A percentile compares a stretch with the other conserved stretches of the same genome.
Conservation (phyloP, 2,113 vertebrate genomes). For the Paedocypris sp. region DNA sequence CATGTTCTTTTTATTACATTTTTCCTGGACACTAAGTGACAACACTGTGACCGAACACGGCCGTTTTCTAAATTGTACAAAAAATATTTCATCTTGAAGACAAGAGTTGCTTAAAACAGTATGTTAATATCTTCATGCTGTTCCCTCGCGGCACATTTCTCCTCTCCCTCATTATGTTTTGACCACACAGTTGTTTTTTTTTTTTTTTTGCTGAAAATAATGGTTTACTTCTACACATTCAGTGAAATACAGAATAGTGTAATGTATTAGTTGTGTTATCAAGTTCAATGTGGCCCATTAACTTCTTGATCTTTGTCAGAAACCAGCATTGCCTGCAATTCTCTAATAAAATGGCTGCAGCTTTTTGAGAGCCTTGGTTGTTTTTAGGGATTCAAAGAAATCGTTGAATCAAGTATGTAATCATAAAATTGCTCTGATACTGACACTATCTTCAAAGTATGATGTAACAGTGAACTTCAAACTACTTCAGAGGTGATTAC, state of each 20-base stretch:
- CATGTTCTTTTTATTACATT: too few relatives aligned
- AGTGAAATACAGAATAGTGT: slow-evolving; percentile 15
- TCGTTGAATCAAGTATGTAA: too few relatives aligned
- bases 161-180: slow-evolving; percentile 33
- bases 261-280: slow-evolving; percentile 38
- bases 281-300: slow-evolving; percentile 34
- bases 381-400: not conserved
- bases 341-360: not conserved
- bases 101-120: not conserved
- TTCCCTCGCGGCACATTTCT: slow-evolving; percentile 21
- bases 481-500: too few relatives aligned
- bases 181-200: slow-evolving; percentile 32
- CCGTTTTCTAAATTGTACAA: too few relatives aligned
- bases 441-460: too few relatives aligned
- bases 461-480: too few relatives aligned
- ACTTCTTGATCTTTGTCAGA: slow-evolving; percentile 25
- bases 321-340: not conserved
- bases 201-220: slow-evolving; percentile 25
- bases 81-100: not conserved
- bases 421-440: too few relatives aligned
- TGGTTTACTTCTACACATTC: slow-evolving; percentile 14
- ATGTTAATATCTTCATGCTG: slow-evolving; percentile 30
- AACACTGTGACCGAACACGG: too few relatives aligned
- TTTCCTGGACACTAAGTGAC: too few relatives aligned
- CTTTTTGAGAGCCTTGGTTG: not conserved